phyloP scores from a whole-genome alignment of 2,113 vertebrate species.

The Ptychochromis oligacanthus region DNA sequence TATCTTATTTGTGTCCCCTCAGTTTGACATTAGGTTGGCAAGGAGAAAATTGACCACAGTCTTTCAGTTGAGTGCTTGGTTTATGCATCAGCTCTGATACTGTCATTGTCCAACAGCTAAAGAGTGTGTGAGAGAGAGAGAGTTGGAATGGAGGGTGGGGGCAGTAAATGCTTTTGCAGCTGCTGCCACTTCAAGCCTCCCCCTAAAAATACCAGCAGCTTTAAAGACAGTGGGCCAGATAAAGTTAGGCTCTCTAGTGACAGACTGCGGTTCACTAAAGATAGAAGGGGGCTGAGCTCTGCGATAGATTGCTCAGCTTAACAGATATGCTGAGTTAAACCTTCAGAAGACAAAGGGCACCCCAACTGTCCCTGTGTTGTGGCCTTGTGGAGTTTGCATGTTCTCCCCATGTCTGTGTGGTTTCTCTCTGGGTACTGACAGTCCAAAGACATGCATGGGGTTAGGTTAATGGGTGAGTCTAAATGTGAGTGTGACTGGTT shows the following conservation, averaged over 20 bases:
- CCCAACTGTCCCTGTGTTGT: conserved; percentile 32
- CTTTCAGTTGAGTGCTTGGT: conserved; percentile 1
- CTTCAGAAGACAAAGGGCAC: conserved; percentile 45
- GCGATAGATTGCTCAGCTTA: conserved; percentile 58
- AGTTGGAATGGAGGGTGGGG: conserved; percentile 17
- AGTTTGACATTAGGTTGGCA: neutral
- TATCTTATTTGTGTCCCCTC: conserved; percentile 1
- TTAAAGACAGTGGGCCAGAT: conserved; percentile 73
- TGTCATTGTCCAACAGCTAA: conserved; percentile 63
- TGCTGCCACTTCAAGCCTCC: conserved; percentile 63
- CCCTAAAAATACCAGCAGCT: conserved; percentile 76
- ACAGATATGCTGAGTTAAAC: conserved; percentile 49
- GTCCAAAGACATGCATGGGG: too few species aligned
- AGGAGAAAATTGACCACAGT: conserved; percentile 33
- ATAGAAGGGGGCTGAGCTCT: conserved; percentile 64
- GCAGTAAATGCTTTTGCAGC: conserved; percentile 74
- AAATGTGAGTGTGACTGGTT: too few species aligned
- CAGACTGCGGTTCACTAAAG: conserved; percentile 62
- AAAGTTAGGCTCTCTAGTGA: conserved; percentile 72
- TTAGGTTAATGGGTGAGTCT: too few species aligned
- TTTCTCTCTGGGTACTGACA: too few species aligned
- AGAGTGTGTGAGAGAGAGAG: conserved; percentile 36
- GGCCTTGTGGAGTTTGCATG: too few species aligned
- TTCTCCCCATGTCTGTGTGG: too few species aligned
- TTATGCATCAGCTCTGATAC: conserved; percentile 34